These are phyloP conservation scores for Pandemis heparana DNA, from an alignment of 2,888 invertebrate species.

Conservation along the genomic window DNA sequence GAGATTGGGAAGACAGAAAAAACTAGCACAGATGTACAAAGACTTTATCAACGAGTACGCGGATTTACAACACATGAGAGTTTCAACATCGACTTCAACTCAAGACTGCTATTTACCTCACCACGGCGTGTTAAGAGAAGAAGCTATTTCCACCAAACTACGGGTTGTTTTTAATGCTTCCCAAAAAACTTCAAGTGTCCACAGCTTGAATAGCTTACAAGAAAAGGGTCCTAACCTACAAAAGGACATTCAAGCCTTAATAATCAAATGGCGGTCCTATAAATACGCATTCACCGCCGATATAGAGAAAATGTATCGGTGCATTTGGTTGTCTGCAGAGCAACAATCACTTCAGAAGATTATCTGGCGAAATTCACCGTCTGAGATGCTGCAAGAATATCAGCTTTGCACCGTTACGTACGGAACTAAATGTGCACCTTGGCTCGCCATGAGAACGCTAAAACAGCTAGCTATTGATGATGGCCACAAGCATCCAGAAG, in stretches of 20 bases:
- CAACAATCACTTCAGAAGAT: conserved; percentile 47
- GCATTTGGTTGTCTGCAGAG: conserved; percentile 38
- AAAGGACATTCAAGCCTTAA: conserved; percentile 40
- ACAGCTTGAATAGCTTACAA: conserved; percentile 48
- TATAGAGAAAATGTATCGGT: conserved; percentile 48
- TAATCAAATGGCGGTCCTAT: conserved; percentile 45
- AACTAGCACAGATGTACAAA: conserved; percentile 34
- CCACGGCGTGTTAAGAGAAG: conserved; percentile 7
- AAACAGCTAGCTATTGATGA: conserved; percentile 43
- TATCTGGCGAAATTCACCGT: conserved; percentile 42
- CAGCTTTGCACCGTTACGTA: conserved; percentile 40
- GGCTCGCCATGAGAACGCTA: conserved; percentile 26
- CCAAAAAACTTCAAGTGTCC: not conserved
- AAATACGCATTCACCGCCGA: conserved; percentile 46
- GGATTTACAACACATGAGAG: conserved; percentile 10
- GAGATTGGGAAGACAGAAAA: not conserved
- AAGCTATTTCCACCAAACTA: conserved; percentile 34
- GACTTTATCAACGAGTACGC: conserved; percentile 40
- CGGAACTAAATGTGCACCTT: conserved; percentile 44
- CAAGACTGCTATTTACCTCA: conserved; percentile 1
- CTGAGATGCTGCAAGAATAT: conserved; percentile 22
- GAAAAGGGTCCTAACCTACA: conserved; percentile 45
- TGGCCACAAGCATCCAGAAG: conserved; percentile 11
- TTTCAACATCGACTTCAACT: conserved; percentile 30
- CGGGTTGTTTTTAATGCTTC: conserved; percentile 16